phyloP scores from a whole-genome alignment of 2,113 vertebrate genomes.

The Cacatua alba region DNA sequence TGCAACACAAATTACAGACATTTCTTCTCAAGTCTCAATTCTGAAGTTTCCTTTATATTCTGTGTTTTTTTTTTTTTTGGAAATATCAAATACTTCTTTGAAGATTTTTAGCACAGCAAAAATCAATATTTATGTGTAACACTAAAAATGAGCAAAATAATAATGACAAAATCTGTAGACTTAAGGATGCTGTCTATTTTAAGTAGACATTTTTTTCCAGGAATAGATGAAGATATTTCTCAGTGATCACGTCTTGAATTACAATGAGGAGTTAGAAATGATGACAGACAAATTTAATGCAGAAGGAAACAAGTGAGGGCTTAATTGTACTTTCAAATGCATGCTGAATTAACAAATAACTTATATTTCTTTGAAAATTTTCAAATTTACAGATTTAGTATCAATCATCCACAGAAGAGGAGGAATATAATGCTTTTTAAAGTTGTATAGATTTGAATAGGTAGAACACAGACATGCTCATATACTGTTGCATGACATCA shows the following conservation, averaged over 20 bases:
- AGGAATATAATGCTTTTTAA: neutral
- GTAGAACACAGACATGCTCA: neutral
- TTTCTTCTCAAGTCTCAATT: neutral
- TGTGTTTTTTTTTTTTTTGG: neutral
- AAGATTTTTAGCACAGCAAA: slow-evolving; percentile 9
- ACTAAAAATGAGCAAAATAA: slow-evolving; percentile 17
- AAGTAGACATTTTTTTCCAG: neutral
- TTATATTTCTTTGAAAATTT: neutral
- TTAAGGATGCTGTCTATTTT: slow-evolving; percentile 19
- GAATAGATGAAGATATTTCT: slow-evolving; percentile 6
- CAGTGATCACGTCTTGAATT: slow-evolving; percentile 37
- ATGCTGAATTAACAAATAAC: neutral
- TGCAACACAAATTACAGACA: neutral
- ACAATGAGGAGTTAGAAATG: neutral
- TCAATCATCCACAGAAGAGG: neutral
- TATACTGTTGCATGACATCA: neutral
- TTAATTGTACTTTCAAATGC: neutral
- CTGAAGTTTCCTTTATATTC: slow-evolving; percentile 6
- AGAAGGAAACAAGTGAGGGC: neutral
- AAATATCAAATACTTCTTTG: slow-evolving; percentile 30
- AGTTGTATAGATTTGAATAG: neutral
- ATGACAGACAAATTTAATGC: slow-evolving; percentile 7
- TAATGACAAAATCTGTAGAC: slow-evolving; percentile 42
- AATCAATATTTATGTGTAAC: slow-evolving; percentile 33
- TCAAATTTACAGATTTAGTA: neutral